These are phyloP conservation scores for Ormia ochracea DNA, from an alignment of 2,888 invertebrate genomes.

Conservation along the genomic window DNA sequence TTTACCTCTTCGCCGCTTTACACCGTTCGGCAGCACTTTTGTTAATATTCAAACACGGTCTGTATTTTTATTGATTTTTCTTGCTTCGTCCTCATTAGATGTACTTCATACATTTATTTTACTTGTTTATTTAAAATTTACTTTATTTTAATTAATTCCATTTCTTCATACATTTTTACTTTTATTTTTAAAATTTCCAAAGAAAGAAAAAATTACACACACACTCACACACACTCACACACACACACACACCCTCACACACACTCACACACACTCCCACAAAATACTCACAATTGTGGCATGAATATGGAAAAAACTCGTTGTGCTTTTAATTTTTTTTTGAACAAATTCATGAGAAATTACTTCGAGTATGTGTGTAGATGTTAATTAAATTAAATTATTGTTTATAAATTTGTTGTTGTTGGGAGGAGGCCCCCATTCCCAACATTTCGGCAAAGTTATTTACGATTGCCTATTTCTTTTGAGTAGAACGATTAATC, in stretches of 20 bases:
- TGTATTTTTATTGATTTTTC: constrained; percentile 21
- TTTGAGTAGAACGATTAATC: too few relatives aligned
- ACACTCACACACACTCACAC: neutral
- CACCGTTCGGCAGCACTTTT: too few relatives aligned
- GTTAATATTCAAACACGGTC: constrained; percentile 13
- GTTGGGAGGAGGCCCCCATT: too few relatives aligned
- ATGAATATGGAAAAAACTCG: constrained; percentile 1
- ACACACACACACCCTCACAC: neutral
- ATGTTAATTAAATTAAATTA: neutral
- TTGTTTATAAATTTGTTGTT: neutral
- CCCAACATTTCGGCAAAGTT: too few relatives aligned
- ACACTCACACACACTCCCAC: neutral
- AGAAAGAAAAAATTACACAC: neutral
- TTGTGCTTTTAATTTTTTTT: constrained; percentile 12
- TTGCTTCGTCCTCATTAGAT: neutral
- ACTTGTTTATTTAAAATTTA: constrained; percentile 2
- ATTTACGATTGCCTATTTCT: too few relatives aligned
- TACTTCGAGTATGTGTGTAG: constrained; percentile 14
- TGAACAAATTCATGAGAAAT: constrained; percentile 48
- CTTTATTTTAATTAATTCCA: constrained; percentile 12
- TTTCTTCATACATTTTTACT: constrained; percentile 4
- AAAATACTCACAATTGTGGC: neutral
- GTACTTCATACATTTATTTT: neutral
- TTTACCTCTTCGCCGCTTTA: too few relatives aligned
- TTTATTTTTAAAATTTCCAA: constrained; percentile 18